These are phyloP conservation scores for Schizaphis graminum DNA, from an alignment of 2,888 invertebrate species.

Conservation along the genomic window DNA sequence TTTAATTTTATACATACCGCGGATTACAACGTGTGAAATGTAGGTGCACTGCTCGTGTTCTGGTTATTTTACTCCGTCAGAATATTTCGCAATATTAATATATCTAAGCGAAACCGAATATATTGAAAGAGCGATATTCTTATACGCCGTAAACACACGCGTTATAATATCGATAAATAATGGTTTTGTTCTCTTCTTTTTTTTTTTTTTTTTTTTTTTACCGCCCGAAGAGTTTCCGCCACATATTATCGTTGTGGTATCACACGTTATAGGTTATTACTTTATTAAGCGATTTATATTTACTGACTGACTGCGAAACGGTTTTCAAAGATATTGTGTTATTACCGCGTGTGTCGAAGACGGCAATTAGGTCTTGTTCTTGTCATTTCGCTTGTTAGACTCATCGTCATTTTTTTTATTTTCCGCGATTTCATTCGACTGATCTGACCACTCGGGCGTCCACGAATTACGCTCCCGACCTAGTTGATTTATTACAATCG, in stretches of 20 bases:
- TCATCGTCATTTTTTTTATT: neutral
- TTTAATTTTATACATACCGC: neutral
- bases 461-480: neutral
- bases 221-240: neutral
- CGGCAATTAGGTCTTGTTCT: neutral
- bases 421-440: neutral
- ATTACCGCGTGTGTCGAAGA: no score
- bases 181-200: neutral
- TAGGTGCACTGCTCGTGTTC: neutral
- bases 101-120: neutral
- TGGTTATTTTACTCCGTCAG: neutral
- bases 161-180: neutral
- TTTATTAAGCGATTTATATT: neutral
- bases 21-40: conserved; percentile 19
- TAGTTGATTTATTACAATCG: neutral
- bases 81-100: conserved; percentile 40
- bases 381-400: neutral
- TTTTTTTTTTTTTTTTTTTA: neutral
- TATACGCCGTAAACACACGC: neutral
- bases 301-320: neutral
- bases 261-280: neutral
- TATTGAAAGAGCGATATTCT: neutral
- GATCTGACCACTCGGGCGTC: neutral
- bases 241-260: neutral
- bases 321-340: neutral